Evolutionary conservation across 2,113 vertebrate genomes (phyloP), one percentile per base, ranked within the genome.

Genomic region (Lepus timidus): DNA sequence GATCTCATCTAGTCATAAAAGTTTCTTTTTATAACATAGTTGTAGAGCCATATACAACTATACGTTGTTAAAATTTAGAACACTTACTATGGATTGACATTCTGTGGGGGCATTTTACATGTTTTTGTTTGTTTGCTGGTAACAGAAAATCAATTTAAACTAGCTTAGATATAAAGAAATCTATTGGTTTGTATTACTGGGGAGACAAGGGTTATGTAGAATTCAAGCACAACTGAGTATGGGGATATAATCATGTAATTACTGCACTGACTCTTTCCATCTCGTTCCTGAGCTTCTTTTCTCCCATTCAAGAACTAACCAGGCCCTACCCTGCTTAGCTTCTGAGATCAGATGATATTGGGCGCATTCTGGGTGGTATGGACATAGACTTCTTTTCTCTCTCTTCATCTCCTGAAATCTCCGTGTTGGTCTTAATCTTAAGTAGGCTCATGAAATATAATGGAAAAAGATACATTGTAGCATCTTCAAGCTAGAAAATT

Each of bases 91-190:
- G 9, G 9, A 73, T n/a, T 62, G 9, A 16, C 5, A n/a, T 55
- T 20, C 39, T 71, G 9, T 5, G 23, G 68, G 36, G 10, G 10
- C 3, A 88, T 90, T 91, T 94, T 75, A 20, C 1, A 7, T 78
- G 71, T 73, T 62, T 76, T 25, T 75, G 36, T 90, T 88, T 88
- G 6, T 49, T 85, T 85, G 4, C 16, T 91, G 27, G 25, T 75
- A 65, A 75, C 23, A 94, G n/a, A 92, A 87, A 88, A 74, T 13
- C 65, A 88, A 52, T 14, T 70, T 27, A 95, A 79, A 36, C 74
- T n/a, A 2, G 5, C 76, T 90, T 87, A 33, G 10, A 39, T 36
- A 64, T 12, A 73, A 76, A 65, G 11, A 25, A 76, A 36, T 65
- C 73, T 29, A 16, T 85, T 81, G 31, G n/a, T 55, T 85, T 16